phyloP scores from a whole-genome alignment of 2,888 invertebrate genomes.

The Disparrhopalites patrizii region DNA sequence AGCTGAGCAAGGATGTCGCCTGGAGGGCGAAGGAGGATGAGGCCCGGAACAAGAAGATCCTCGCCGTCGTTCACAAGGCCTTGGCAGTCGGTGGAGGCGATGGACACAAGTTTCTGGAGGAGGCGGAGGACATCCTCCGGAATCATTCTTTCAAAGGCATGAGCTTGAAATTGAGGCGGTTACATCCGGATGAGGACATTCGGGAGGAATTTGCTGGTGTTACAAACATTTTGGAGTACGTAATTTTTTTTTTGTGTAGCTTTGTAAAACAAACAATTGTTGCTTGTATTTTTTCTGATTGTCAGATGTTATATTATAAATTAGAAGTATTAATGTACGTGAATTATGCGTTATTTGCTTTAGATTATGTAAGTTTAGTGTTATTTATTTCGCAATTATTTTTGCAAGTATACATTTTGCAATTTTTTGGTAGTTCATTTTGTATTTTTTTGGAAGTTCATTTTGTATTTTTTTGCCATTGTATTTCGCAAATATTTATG shows the following conservation, averaged over 20 bases:
- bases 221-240: conserved; percentile 6
- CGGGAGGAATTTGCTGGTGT: neutral
- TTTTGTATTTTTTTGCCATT: too few relatives aligned
- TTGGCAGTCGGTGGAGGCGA: too few relatives aligned
- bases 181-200: neutral
- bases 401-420: neutral
- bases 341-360: too few relatives aligned
- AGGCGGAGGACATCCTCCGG: conserved; percentile 15
- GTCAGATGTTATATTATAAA: too few relatives aligned
- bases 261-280: too few relatives aligned
- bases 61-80: too few relatives aligned
- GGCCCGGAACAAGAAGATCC: neutral
- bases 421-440: neutral
- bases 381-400: neutral
- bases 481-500: too few relatives aligned
- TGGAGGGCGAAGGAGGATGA: too few relatives aligned
- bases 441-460: neutral
- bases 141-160: neutral
- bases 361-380: neutral
- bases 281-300: too few relatives aligned
- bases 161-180: neutral
- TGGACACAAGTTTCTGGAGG: neutral
- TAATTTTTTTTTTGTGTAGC: too few relatives aligned
- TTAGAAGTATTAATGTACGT: too few relatives aligned
- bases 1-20: neutral